These are phyloP conservation scores for Oxycera nigricornis DNA, from an alignment of 2,888 invertebrate genomes.

Conservation along the genomic window DNA sequence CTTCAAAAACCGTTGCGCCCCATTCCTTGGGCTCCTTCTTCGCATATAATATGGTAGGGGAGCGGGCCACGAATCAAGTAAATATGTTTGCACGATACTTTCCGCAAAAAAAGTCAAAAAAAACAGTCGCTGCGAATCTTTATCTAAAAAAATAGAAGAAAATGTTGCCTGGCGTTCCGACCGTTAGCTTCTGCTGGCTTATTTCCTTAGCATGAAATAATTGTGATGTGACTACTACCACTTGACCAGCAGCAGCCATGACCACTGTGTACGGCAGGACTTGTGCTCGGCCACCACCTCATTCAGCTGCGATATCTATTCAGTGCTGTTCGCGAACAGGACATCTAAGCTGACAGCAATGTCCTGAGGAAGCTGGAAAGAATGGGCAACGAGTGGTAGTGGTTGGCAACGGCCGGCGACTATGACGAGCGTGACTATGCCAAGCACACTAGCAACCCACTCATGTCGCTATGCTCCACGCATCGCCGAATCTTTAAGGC, in stretches of 20 bases:
- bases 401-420: background rate
- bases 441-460: background rate
- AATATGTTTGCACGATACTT: no score
- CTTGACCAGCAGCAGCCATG: slow-evolving; percentile 14
- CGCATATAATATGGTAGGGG: no score
- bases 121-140: no score
- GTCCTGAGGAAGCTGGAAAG: background rate
- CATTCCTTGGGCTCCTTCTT: no score
- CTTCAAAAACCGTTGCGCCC: background rate
- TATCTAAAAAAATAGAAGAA: no score
- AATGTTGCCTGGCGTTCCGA: no score
- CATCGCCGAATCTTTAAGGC: background rate
- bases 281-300: background rate
- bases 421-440: background rate
- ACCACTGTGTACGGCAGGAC: background rate
- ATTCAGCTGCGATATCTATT: background rate
- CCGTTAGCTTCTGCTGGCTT: background rate
- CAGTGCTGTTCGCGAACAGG: background rate
- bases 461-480: background rate
- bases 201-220: background rate
- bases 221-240: slow-evolving; percentile 8
- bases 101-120: no score
- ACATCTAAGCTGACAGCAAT: no score
- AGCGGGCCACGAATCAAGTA: no score
- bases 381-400: background rate